These are phyloP conservation scores for Cryptus armator DNA, from an alignment of 2,888 invertebrate species.

Conservation along the genomic window DNA sequence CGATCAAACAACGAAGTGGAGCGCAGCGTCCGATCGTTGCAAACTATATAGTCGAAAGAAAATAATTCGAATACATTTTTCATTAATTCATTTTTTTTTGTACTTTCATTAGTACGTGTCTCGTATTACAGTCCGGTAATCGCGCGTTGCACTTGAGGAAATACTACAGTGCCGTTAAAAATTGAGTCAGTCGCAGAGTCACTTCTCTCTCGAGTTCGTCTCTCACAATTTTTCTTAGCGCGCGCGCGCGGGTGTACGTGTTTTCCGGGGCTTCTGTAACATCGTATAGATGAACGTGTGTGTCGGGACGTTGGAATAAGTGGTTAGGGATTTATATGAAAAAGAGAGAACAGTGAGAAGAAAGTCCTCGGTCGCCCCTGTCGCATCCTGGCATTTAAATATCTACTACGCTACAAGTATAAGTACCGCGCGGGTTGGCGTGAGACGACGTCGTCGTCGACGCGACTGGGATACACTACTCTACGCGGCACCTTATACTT, in stretches of 20 bases:
- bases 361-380: conserved; percentile 33
- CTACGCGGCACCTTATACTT: conserved; percentile 22
- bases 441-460: conserved; percentile 26
- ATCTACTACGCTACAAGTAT: conserved; percentile 4
- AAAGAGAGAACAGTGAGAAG: conserved; percentile 50
- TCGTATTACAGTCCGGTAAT: neutral
- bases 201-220: neutral
- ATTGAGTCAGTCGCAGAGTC: conserved; percentile 20
- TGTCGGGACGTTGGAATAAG: neutral
- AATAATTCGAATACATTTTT: conserved; percentile 33
- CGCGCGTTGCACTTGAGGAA: conserved; percentile 17
- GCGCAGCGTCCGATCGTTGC: conserved; percentile 49
- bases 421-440: conserved; percentile 13
- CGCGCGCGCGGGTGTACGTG: neutral
- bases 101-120: conserved; percentile 30
- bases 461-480: neutral
- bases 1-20: conserved; percentile 58
- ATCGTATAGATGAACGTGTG: neutral
- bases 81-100: conserved; percentile 36
- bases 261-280: neutral
- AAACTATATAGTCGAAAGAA: conserved; percentile 19
- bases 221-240: conserved; percentile 8
- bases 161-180: conserved; percentile 7
- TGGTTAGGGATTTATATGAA: neutral
- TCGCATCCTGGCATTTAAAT: conserved; percentile 30